These are phyloP conservation scores for Seira musarum DNA, from an alignment of 2,888 invertebrate species.

Conservation along the genomic window DNA sequence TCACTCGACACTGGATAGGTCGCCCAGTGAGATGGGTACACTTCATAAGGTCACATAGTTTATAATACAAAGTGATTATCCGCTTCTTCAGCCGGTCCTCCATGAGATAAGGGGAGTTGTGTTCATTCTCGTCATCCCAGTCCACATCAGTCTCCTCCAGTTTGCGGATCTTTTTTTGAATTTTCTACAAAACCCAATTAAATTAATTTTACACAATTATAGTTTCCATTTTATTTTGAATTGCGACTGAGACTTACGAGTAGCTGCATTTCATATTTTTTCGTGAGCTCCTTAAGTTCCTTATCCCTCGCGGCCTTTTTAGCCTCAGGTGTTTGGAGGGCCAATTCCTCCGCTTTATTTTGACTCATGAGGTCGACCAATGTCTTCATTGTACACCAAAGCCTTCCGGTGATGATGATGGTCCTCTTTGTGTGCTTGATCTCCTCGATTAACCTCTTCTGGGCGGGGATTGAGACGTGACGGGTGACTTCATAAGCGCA, in stretches of 20 bases:
- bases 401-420: too few relatives aligned
- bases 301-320: background rate
- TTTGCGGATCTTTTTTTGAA: conserved; percentile 25
- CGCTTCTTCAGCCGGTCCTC: conserved; percentile 26
- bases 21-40: conserved; percentile 37
- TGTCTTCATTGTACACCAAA: background rate
- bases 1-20: conserved; percentile 42
- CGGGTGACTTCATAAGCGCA: too few relatives aligned
- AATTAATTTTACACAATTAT: background rate
- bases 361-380: conserved; percentile 22
- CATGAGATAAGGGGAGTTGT: conserved; percentile 46
- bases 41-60: conserved; percentile 16
- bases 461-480: too few relatives aligned
- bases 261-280: conserved; percentile 23
- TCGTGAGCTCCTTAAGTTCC: background rate
- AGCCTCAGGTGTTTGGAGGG: background rate
- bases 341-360: background rate
- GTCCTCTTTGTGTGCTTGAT: too few relatives aligned
- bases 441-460: too few relatives aligned
- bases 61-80: too few relatives aligned
- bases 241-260: background rate
- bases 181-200: conserved; percentile 31
- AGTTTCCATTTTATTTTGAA: too few relatives aligned
- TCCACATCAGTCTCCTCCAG: conserved; percentile 49
- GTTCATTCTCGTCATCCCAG: conserved; percentile 40